Base-by-base conservation (phyloP, 2,888 invertebrate genomes). In the Panopea generosa region DNA sequence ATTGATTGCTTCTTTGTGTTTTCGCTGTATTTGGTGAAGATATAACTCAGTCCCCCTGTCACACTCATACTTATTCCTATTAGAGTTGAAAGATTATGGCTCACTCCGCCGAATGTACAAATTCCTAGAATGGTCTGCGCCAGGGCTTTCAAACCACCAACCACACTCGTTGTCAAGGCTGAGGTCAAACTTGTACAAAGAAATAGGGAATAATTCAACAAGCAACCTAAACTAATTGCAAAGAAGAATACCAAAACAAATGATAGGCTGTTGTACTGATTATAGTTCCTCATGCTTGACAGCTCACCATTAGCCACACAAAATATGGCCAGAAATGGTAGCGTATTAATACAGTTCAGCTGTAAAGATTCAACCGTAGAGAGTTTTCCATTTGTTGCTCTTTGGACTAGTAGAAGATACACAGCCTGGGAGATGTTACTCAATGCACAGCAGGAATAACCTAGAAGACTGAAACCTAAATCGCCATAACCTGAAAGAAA, bases 181-280 rank as follows among this genome's bases (percentile, higher is more conserved):
- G 93, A 93, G 50, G 93, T 93, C 65, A 92, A 84, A 47, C 90
- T 90, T 0, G 93, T 93, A 82, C 93, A 93, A 56, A 93, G 86
- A 85, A 93, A 93, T 57, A 93, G 84, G 1, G 93, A 91, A 83
- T 93, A 93, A 81, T 93, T 93, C 38, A 93, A 84, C 16, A 93
- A 78, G 57, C 91, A 90, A 0, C 93, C 93, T 62, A 88, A 85
- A 20, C 75, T 78, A 33, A 91, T 82, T 7, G 92, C 88, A 4
- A 90, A 22, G 4, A 87, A 55, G 67, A 93, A 92, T 45, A 89
- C 72, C 6, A 89, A 27, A 38, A 90, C 67, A 81, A 93, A 93
- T 75, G 81, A 20, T 52, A 87, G 22, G 47, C 80, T 75, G 20
- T 56, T 56, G 53, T 63, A 77, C 1, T 72, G 33, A 11, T 75